Percentiles rank a stretch among this genome's conserved stretches.
phyloP scores from a whole-genome alignment of 1,140 invertebrate species.

The Drosophila tani region DNA sequence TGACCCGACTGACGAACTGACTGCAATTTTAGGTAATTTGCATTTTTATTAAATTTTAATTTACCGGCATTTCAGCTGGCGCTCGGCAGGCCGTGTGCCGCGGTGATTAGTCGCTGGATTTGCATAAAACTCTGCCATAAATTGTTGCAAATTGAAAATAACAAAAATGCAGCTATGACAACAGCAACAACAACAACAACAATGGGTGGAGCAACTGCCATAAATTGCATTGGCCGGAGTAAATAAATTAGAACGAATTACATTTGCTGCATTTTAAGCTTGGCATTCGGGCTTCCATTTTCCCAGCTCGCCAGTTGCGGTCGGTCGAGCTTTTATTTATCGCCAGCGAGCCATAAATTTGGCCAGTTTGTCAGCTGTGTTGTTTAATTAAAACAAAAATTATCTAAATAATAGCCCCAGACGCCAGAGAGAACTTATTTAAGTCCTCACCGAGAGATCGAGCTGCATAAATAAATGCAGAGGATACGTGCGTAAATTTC shows the following conservation, averaged over 20 bases:
- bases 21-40: conserved; percentile 73
- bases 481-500: conserved; percentile 28
- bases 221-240: conserved; percentile 71
- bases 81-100: conserved; percentile 24
- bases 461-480: conserved; percentile 49
- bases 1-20: conserved; percentile 30
- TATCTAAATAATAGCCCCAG: conserved; percentile 72
- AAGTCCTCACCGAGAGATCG: conserved; percentile 29
- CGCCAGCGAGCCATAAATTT: conserved; percentile 66
- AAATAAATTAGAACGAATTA: conserved; percentile 77
- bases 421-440: conserved; percentile 26
- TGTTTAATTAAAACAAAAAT: conserved; percentile 79
- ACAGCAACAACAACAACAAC: conserved; percentile 6
- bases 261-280: conserved; percentile 64
- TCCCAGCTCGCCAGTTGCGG: conserved; percentile 48
- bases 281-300: conserved; percentile 26
- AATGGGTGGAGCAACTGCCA: conserved; percentile 53
- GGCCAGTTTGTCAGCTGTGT: conserved; percentile 66
- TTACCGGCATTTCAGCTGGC: conserved; percentile 37
- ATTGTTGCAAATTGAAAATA: conserved; percentile 75
- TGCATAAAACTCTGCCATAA: conserved; percentile 77
- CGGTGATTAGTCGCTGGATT: conserved; percentile 72
- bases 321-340: conserved; percentile 65
- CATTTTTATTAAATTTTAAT: conserved; percentile 82
- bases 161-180: conserved; percentile 4